Conservation (phyloP, 1,140 invertebrate species). For the Asobara japonica region DNA sequence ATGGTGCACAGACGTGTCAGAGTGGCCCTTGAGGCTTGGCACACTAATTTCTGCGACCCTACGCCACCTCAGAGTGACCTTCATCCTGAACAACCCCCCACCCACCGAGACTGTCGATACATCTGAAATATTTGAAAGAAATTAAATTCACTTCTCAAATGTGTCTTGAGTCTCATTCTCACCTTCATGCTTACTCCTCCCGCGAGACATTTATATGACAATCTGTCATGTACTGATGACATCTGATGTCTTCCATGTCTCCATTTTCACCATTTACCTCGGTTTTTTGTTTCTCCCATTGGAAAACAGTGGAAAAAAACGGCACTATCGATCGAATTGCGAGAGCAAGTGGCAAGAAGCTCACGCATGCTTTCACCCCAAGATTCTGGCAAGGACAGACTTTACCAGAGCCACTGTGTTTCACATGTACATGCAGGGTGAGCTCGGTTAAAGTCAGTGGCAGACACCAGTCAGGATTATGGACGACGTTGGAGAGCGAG, state of each 20-base stretch:
- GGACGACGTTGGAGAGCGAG: conserved; percentile 46
- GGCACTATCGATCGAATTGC: background rate
- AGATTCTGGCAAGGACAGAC: conserved; percentile 14
- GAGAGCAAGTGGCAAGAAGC: conserved; percentile 8
- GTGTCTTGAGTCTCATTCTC: background rate
- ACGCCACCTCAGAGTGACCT: conserved; percentile 1
- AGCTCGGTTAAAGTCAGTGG: conserved; percentile 32
- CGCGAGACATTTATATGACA: background rate
- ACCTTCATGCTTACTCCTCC: background rate
- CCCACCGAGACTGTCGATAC: background rate
- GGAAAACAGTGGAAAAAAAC: background rate
- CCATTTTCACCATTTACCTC: background rate
- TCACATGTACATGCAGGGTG: background rate
- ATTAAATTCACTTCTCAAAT: background rate
- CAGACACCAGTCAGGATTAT: conserved; percentile 45
- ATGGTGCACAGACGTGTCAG: conserved; percentile 40
- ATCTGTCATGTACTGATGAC: background rate
- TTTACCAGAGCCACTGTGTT: background rate
- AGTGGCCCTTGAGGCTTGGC: conserved; percentile 30
- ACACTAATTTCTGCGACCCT: conserved; percentile 37
- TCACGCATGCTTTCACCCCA: conserved; percentile 22
- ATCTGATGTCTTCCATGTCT: background rate
- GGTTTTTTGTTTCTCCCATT: background rate
- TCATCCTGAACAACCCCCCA: background rate
- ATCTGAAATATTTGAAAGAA: background rate